Percentiles rank a stretch among this genome's conserved stretches.
Evolutionary conservation across 2,888 invertebrate genomes (phyloP).

Genomic region (Keiferia lycopersicella): DNA sequence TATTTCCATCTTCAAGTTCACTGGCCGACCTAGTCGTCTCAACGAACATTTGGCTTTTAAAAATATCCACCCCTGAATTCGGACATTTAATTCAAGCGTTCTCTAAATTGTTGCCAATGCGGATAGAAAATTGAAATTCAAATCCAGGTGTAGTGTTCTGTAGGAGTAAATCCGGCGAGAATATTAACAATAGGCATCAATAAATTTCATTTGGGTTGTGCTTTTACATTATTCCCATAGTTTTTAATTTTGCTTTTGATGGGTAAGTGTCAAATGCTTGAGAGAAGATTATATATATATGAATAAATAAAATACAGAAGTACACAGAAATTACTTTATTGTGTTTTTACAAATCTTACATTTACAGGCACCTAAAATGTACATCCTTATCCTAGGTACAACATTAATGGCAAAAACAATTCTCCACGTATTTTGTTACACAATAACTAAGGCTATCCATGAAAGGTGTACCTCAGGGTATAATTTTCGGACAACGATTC

Average conservation of each 20-base stretch:
- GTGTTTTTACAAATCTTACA: slow-evolving; percentile 73
- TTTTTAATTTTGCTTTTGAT: too few relatives aligned
- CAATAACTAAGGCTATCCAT: slow-evolving; percentile 33
- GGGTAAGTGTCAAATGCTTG: slow-evolving; percentile 5
- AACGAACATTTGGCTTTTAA: slow-evolving; percentile 48
- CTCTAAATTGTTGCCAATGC: too few relatives aligned
- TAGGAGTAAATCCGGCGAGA: too few relatives aligned
- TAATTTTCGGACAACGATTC: slow-evolving; percentile 1
- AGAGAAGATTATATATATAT: neutral
- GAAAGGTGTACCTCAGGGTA: slow-evolving; percentile 27
- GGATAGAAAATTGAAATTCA: too few relatives aligned
- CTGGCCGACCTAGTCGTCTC: slow-evolving; percentile 44
- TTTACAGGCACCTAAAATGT: slow-evolving; percentile 76
- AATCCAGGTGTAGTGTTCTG: too few relatives aligned
- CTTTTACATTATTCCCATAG: too few relatives aligned
- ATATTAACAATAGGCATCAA: too few relatives aligned
- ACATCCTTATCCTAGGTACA: slow-evolving; percentile 78
- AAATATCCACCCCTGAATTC: slow-evolving; percentile 56
- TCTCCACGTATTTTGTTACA: slow-evolving; percentile 60
- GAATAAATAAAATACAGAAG: slow-evolving; percentile 37
- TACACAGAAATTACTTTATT: slow-evolving; percentile 56
- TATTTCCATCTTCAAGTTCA: slow-evolving; percentile 48
- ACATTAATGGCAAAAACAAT: slow-evolving; percentile 77
- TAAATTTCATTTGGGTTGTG: too few relatives aligned
- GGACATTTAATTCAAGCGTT: neutral